phyloP scores from a whole-genome alignment of 2,888 invertebrate species.

The Aleiodes testaceus region DNA sequence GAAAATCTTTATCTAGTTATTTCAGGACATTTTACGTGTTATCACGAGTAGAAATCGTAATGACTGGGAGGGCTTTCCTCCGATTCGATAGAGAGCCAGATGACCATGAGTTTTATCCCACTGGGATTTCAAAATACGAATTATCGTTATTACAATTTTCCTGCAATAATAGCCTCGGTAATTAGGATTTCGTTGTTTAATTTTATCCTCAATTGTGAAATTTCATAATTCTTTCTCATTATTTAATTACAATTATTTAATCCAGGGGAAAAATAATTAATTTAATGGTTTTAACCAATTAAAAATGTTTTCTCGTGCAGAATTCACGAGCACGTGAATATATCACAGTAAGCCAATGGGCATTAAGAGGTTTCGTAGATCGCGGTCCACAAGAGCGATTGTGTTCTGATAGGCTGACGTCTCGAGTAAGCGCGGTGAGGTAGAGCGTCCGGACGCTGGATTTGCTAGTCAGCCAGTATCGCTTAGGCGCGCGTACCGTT shows the following conservation, averaged over 20 bases:
- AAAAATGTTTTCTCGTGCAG: too few species aligned
- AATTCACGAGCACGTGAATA: too few species aligned
- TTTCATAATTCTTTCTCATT: too few species aligned
- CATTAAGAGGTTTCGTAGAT: slow-evolving; percentile 14
- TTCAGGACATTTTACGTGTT: not conserved
- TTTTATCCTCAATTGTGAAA: too few species aligned
- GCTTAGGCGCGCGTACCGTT: slow-evolving; percentile 63
- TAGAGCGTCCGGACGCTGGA: slow-evolving; percentile 59
- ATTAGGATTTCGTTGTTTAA: not conserved
- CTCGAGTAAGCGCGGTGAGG: slow-evolving; percentile 64
- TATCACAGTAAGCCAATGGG: not conserved
- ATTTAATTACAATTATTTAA: too few species aligned
- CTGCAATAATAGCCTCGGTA: not conserved
- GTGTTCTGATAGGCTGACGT: slow-evolving; percentile 58
- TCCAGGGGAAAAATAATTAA: too few species aligned
- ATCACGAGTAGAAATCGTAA: slow-evolving; percentile 12
- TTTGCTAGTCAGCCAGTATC: slow-evolving; percentile 58
- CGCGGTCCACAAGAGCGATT: slow-evolving; percentile 36
- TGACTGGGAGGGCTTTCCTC: not conserved
- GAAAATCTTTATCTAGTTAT: slow-evolving; percentile 7
- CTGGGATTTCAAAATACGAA: not conserved
- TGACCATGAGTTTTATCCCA: slow-evolving; percentile 1
- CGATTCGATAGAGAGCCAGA: not conserved
- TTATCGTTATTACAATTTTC: not conserved
- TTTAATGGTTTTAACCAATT: too few species aligned